A percentile compares a stretch with the other conserved stretches of the same genome.
Conservation (phyloP, 2,888 invertebrate species). For the Syrphus vitripennis region DNA sequence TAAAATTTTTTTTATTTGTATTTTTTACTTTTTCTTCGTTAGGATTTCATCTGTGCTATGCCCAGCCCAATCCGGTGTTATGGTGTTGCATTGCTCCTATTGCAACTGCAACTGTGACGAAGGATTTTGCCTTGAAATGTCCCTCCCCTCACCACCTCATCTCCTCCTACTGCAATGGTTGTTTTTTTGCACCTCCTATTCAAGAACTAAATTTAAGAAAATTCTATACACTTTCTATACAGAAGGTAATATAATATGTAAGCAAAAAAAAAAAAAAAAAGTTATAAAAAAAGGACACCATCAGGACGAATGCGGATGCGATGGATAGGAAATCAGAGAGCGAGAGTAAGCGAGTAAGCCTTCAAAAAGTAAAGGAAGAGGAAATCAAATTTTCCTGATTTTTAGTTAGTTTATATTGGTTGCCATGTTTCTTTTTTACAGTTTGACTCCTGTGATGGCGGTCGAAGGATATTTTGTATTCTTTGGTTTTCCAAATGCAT, state of each 20-base stretch:
- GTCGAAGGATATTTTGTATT: neutral
- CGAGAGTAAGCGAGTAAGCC: slow-evolving; percentile 53
- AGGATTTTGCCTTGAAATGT: slow-evolving; percentile 37
- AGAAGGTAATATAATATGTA: neutral
- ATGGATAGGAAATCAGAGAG: slow-evolving; percentile 43
- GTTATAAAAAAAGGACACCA: slow-evolving; percentile 27
- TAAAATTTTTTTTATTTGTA: slow-evolving; percentile 5
- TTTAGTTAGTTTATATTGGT: slow-evolving; percentile 52
- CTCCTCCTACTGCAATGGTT: neutral
- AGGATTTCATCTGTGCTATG: slow-evolving; percentile 11
- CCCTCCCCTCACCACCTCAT: neutral
- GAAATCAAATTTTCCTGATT: slow-evolving; percentile 69
- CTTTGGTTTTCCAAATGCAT: slow-evolving; percentile 2
- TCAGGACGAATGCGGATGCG: slow-evolving; percentile 6
- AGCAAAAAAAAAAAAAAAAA: no score
- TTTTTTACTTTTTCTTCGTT: neutral
- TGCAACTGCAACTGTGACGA: slow-evolving; percentile 38
- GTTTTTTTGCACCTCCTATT: slow-evolving; percentile 25
- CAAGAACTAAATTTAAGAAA: slow-evolving; percentile 52
- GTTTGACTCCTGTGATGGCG: neutral
- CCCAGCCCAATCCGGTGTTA: slow-evolving; percentile 45
- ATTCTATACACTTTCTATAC: neutral
- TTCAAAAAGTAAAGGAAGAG: slow-evolving; percentile 27
- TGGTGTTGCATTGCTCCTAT: neutral
- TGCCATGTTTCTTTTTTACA: slow-evolving; percentile 36